Percentiles rank a stretch among this genome's conserved stretches.
Conservation (phyloP, 2,797 vertebrate species). For the Sebastes umbrosus region DNA sequence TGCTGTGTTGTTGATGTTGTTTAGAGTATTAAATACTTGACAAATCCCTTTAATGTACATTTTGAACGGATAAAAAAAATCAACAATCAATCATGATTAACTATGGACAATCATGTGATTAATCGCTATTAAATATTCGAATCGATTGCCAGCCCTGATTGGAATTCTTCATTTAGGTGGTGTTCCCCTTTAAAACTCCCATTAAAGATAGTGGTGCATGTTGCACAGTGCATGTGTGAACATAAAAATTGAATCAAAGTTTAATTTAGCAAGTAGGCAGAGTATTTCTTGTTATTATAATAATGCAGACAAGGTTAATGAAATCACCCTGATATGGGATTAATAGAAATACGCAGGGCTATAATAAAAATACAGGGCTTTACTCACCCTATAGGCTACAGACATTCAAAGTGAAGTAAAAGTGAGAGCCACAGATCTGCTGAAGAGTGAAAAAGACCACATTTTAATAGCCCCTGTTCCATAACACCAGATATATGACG, state of each 20-base stretch:
- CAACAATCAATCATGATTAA: too few species aligned
- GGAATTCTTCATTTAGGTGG: too few species aligned
- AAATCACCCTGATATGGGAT: background rate
- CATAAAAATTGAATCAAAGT: background rate
- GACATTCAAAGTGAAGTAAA: conserved; percentile 22
- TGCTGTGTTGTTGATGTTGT: too few species aligned
- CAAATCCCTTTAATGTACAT: too few species aligned
- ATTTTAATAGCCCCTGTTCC: conserved; percentile 21
- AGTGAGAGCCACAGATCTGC: conserved; percentile 20
- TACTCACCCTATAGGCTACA: background rate
- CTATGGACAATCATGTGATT: too few species aligned
- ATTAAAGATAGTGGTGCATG: background rate
- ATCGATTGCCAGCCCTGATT: too few species aligned
- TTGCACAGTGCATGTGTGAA: background rate
- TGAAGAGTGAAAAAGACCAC: background rate
- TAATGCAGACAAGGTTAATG: background rate
- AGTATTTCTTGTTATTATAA: background rate
- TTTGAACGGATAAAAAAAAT: too few species aligned
- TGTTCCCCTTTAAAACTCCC: background rate
- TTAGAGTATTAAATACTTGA: too few species aligned
- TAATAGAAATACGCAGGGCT: background rate
- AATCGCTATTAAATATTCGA: too few species aligned
- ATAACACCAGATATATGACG: conserved; percentile 61
- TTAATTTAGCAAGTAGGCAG: background rate
- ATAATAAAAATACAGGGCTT: background rate